Conservation (phyloP, 2,888 invertebrate species). For the Lydus trimaculatus region DNA sequence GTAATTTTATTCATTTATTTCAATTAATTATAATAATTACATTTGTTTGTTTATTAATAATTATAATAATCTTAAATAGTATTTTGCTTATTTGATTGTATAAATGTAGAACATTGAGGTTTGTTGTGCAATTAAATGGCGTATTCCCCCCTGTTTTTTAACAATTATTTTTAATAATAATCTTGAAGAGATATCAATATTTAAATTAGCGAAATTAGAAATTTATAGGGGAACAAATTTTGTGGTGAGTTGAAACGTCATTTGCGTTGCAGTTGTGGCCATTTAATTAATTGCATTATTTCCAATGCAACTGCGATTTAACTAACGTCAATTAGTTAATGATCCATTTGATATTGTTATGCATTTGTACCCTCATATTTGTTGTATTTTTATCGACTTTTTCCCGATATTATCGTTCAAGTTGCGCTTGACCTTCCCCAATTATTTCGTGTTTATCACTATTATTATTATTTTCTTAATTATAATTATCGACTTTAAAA, state of each 20-base stretch:
- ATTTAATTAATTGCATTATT: too few relatives aligned
- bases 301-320: too few relatives aligned
- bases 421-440: constrained; percentile 9
- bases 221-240: too few relatives aligned
- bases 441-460: neutral
- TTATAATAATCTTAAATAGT: too few relatives aligned
- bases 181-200: too few relatives aligned
- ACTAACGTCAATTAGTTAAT: too few relatives aligned
- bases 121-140: constrained; percentile 46
- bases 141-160: constrained; percentile 22
- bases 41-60: neutral
- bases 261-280: too few relatives aligned
- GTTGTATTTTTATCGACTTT: neutral
- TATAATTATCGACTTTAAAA: neutral
- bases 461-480: neutral
- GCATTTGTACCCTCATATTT: too few relatives aligned
- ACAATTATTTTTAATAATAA: neutral
- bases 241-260: too few relatives aligned
- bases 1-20: constrained; percentile 34
- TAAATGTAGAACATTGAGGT: neutral
- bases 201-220: too few relatives aligned
- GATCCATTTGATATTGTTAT: too few relatives aligned
- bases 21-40: neutral
- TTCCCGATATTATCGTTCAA: neutral
- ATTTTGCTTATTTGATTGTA: neutral